These are phyloP conservation scores for Drosophila nannoptera DNA, from an alignment of 1,140 invertebrate species.

Conservation along the genomic window DNA sequence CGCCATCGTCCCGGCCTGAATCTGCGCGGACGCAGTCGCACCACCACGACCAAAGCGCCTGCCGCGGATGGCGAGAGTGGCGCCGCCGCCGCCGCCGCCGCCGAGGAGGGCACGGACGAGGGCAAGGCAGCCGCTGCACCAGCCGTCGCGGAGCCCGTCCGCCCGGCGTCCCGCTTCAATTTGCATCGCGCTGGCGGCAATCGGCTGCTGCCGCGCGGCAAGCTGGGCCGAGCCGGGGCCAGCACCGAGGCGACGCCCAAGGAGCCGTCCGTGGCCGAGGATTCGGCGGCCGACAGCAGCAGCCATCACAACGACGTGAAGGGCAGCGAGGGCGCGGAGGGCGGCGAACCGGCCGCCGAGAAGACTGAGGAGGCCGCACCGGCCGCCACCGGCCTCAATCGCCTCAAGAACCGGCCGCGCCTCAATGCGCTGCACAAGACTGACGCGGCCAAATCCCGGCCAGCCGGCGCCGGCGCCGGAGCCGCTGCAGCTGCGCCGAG, in stretches of 20 bases:
- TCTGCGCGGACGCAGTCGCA: constrained; percentile 80
- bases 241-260: constrained; percentile 71
- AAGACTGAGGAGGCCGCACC: constrained; percentile 57
- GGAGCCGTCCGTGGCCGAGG: constrained; percentile 58
- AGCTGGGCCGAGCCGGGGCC: constrained; percentile 57
- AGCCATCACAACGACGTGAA: constrained; percentile 73
- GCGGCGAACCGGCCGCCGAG: constrained; percentile 41
- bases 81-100: constrained; percentile 74
- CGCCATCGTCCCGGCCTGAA: constrained; percentile 82
- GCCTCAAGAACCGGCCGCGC: constrained; percentile 74
- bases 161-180: constrained; percentile 69
- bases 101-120: constrained; percentile 76
- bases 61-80: constrained; percentile 54
- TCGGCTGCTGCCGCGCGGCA: constrained; percentile 61
- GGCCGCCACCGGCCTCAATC: constrained; percentile 68
- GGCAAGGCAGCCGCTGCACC: constrained; percentile 78
- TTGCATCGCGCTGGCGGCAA: constrained; percentile 68
- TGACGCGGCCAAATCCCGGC: constrained; percentile 63
- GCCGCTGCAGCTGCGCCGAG: constrained; percentile 28
- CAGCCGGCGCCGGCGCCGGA: constrained; percentile 48
- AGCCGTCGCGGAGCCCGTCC: constrained; percentile 43
- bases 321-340: constrained; percentile 36
- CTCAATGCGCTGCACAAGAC: constrained; percentile 74
- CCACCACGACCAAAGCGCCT: constrained; percentile 80
- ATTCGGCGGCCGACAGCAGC: constrained; percentile 71